Evolutionary conservation across 2,888 invertebrate species (phyloP), one percentile per base, ranked within the genome.

Genomic region (Hyposoter dolosus): DNA sequence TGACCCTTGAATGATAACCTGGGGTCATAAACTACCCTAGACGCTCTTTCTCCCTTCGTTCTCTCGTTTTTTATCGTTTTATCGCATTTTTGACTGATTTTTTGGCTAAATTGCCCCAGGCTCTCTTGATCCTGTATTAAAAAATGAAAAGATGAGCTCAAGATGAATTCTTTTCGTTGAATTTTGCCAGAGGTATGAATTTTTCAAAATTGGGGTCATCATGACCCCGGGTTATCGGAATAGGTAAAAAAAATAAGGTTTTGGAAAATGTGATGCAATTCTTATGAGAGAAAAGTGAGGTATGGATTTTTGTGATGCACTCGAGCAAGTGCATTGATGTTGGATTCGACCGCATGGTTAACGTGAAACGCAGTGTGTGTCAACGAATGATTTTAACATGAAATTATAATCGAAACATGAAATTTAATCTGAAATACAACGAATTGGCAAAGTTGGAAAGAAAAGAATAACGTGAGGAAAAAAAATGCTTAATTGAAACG

Each of bases 401-500:
- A 4, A 56, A 56, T 53, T 19, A 7, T 4, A 60, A 15, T 15
- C n/a, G n/a, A 9, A 15, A 60, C 15, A 28, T 60, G 5, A 28
- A 15, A 60, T 15, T 6, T 12, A 6, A 43, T 40, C 40, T 43
- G 12, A 9, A 68, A 23, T n/a, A 12, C 9, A 47, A 69, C 32
- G 4, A 9, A 53, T 28, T n/a, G 9, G 0, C 19, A 60, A 60
- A 40, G n/a, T 32, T 40, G 7, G n/a, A 47, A 50, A 50, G 32
- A 69, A 53, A 74, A 60, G 2, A 74, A 19, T 5, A 56, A 7
- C 3, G 9, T 56, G 3, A 28, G 1, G 17, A 43, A 43, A 75
- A 45, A 45, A 60, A 75, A 47, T 63, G n/a, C 17, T 45, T 63
- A 43, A 60, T 75, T 75, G 74, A 32, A 74, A 19, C 32, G 40